Percentiles rank a stretch among this genome's conserved stretches.
Evolutionary conservation across 2,797 vertebrate species (phyloP).

Genomic region (Menidia menidia): DNA sequence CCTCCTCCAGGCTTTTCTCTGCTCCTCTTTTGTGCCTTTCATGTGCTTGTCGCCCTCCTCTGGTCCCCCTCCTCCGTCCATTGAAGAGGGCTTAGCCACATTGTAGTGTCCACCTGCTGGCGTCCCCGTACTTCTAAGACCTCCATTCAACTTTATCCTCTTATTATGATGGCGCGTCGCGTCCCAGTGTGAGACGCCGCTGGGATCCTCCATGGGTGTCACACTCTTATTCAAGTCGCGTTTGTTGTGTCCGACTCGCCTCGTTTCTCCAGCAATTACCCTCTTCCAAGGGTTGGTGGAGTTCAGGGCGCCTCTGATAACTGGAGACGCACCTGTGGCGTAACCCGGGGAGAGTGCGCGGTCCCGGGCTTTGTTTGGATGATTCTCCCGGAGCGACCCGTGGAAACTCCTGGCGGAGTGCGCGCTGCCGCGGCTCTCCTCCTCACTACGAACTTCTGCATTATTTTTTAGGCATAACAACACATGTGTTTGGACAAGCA

Average conservation of each 20-base stretch:
- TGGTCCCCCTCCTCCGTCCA: constrained; percentile 56
- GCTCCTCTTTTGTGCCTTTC: constrained; percentile 82
- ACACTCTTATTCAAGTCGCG: constrained; percentile 61
- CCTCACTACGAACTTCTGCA: constrained; percentile 62
- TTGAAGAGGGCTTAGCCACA: constrained; percentile 73
- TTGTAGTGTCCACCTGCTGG: constrained; percentile 80
- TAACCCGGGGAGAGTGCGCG: constrained; percentile 53
- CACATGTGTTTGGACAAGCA: constrained; percentile 65
- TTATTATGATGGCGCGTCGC: constrained; percentile 70
- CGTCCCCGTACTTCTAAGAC: constrained; percentile 71
- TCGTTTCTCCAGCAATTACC: constrained; percentile 50
- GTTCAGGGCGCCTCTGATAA: constrained; percentile 56
- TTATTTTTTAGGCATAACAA: constrained; percentile 59
- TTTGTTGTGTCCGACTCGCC: constrained; percentile 63
- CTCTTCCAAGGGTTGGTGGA: constrained; percentile 67
- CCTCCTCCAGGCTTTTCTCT: constrained; percentile 78
- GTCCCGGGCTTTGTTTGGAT: constrained; percentile 60
- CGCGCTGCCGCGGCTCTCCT: constrained; percentile 35
- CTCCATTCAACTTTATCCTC: constrained; percentile 81
- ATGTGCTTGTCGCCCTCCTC: constrained; percentile 76
- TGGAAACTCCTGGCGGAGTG: constrained; percentile 57
- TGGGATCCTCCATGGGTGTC: constrained; percentile 61
- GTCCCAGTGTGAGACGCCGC: constrained; percentile 62
- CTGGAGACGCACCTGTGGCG: constrained; percentile 79
- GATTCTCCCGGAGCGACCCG: constrained; percentile 59